Percentiles rank a stretch among this genome's conserved stretches.
Conservation (phyloP, 2,888 invertebrate species). For the Amiota mariae region DNA sequence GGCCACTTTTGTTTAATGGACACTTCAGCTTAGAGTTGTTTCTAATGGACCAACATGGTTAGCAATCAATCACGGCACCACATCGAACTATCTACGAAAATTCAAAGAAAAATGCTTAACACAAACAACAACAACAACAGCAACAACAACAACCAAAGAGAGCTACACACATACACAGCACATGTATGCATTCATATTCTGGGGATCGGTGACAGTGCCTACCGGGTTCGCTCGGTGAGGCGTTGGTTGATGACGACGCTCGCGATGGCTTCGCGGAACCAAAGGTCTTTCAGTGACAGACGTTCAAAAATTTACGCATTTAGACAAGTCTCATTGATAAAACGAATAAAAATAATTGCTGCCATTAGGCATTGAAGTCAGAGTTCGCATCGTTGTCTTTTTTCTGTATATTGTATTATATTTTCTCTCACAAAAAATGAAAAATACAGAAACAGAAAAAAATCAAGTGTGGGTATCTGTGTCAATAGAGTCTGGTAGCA, state of each 20-base stretch:
- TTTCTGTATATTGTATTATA: no score
- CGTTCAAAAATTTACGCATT: slow-evolving; percentile 44
- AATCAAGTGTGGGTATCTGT: background rate
- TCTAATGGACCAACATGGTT: slow-evolving; percentile 64
- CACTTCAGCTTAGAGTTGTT: slow-evolving; percentile 56
- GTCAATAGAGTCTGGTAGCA: background rate
- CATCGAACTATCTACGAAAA: slow-evolving; percentile 42
- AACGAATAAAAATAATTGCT: slow-evolving; percentile 63
- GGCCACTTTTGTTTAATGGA: slow-evolving; percentile 49
- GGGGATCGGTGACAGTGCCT: slow-evolving; percentile 52
- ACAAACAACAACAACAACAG: slow-evolving; percentile 46
- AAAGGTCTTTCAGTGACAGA: slow-evolving; percentile 20
- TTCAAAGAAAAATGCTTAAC: slow-evolving; percentile 46
- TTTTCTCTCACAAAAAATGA: no score
- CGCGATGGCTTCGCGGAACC: background rate
- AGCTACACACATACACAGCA: background rate
- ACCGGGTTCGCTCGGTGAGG: slow-evolving; percentile 36
- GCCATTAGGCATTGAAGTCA: slow-evolving; percentile 58
- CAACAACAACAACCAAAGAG: slow-evolving; percentile 37
- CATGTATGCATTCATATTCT: slow-evolving; percentile 31
- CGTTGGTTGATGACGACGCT: background rate
- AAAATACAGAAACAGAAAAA: no score
- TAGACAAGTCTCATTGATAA: slow-evolving; percentile 56
- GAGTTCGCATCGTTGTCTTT: slow-evolving; percentile 29
- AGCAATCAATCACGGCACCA: slow-evolving; percentile 60